Evolutionary conservation across 1,140 invertebrate species (phyloP), one percentile per base, ranked within the genome.

Genomic region (Oedothorax gibbosus): DNA sequence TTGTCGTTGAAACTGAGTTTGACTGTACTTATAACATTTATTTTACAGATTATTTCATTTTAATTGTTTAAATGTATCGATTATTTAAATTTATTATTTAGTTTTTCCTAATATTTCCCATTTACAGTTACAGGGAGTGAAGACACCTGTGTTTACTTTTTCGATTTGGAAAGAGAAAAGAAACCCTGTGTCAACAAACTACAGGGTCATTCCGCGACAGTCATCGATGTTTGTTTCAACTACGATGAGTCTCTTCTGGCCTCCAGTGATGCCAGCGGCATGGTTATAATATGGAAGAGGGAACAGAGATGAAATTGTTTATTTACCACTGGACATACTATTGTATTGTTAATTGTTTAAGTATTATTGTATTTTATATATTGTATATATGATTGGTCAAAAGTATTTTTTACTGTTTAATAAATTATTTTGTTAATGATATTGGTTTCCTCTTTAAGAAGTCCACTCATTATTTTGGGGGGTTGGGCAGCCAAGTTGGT

Each of bases 241-340:
- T 96, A 95, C 91, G 95, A 97, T 90, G 96, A 97, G 91, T 95
- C 94, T 89, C 91, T 97, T 85, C 91, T 97, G 53, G 96, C 95
- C 64, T 95, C 95, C 51, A 95, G 94, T 89, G 96, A 97, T 91
- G 91, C 93, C 77, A 92, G 95, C 88, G 96, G 96, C 10, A 93
- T 95, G 87, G 94, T 97, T 82, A 97, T 97, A 88, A 92, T 97
- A 75, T 97, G 96, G 95, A 94, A 94, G 86, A 92, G 93, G 79
- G 91, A 89, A 12, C 75, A 85, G 14, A 49, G 75, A n/a, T 64
- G 49, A 64, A 10, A 12, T 35, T 4, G 1, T 68, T 68, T 68
- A 21, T 68, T 21, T 68, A 35, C 35, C 35, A 2, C 5, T 35
- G 5, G 35, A 35, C 35, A 35, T 35, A 2, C 10, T 68, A 60